These are phyloP conservation scores for Protophormia terraenovae DNA, from an alignment of 2,888 invertebrate genomes.

Conservation along the genomic window DNA sequence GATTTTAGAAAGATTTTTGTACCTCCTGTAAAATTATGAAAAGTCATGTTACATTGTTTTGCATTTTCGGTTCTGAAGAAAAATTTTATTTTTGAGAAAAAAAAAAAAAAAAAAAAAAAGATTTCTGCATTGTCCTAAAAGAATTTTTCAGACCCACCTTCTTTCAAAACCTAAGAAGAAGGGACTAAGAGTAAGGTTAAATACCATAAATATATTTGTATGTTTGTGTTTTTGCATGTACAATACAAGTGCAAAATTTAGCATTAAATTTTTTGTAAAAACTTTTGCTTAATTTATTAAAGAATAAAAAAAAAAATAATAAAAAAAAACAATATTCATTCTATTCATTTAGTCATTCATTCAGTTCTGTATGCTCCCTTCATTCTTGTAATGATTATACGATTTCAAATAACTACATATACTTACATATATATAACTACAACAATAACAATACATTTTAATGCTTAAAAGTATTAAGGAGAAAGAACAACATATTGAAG, in stretches of 20 bases:
- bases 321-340: neutral
- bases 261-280: constrained; percentile 55
- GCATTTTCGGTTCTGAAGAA: no score
- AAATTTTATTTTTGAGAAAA: no score
- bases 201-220: neutral
- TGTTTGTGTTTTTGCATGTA: neutral
- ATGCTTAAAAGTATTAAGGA: constrained; percentile 1
- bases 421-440: neutral
- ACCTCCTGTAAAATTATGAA: no score
- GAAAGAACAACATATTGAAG: neutral
- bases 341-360: neutral
- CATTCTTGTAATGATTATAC: constrained; percentile 7
- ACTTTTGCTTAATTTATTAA: constrained; percentile 42
- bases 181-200: neutral
- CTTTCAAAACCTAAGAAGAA: neutral
- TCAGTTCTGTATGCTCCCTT: neutral
- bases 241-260: constrained; percentile 29
- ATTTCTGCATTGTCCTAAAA: no score
- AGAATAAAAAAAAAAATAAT: neutral
- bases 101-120: no score
- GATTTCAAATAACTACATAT: constrained; percentile 2
- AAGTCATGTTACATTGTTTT: no score
- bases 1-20: no score
- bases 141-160: neutral
- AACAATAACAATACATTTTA: neutral